These are phyloP conservation scores for Dipodomys spectabilis DNA, from an alignment of 2,113 vertebrate genomes.

Conservation along the genomic window DNA sequence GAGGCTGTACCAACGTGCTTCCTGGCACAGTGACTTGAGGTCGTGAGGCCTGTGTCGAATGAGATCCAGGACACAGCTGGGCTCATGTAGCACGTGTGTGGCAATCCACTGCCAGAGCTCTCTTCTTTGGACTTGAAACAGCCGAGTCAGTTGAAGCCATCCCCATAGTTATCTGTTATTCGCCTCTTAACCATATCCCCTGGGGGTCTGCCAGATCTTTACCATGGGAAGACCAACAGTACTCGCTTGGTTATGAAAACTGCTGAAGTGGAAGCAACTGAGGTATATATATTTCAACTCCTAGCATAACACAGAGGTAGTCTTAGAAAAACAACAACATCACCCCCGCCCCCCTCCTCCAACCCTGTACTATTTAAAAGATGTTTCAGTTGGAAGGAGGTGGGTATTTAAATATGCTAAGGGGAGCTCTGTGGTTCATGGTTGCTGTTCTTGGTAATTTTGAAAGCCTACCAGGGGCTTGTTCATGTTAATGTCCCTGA, in stretches of 20 bases:
- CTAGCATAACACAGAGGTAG: slow-evolving; percentile 19
- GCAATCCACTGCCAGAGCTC: slow-evolving; percentile 46
- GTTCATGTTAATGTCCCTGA: not conserved
- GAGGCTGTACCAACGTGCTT: slow-evolving; percentile 61
- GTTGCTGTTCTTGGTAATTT: not conserved
- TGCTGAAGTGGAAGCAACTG: slow-evolving; percentile 18
- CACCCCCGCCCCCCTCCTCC: too few relatives aligned
- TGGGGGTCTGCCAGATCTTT: slow-evolving; percentile 16
- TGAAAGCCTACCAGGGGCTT: slow-evolving; percentile 9
- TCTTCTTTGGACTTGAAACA: slow-evolving; percentile 46
- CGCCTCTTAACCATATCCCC: not conserved
- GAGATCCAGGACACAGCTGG: slow-evolving; percentile 78
- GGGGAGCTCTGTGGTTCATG: slow-evolving; percentile 1
- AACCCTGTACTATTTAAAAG: not conserved
- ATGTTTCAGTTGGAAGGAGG: slow-evolving; percentile 46
- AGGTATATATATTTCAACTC: not conserved
- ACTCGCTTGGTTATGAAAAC: slow-evolving; percentile 5
- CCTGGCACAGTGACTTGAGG: slow-evolving; percentile 51
- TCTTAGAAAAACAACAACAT: not conserved
- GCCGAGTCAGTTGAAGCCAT: slow-evolving; percentile 19
- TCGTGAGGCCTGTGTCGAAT: slow-evolving; percentile 57
- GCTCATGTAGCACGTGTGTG: slow-evolving; percentile 11
- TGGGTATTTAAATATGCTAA: slow-evolving; percentile 22
- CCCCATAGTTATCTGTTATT: slow-evolving; percentile 15
- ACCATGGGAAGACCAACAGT: slow-evolving; percentile 19